Evolutionary conservation across 2,888 invertebrate species (phyloP).

Genomic region (Bombyx huttoni): DNA sequence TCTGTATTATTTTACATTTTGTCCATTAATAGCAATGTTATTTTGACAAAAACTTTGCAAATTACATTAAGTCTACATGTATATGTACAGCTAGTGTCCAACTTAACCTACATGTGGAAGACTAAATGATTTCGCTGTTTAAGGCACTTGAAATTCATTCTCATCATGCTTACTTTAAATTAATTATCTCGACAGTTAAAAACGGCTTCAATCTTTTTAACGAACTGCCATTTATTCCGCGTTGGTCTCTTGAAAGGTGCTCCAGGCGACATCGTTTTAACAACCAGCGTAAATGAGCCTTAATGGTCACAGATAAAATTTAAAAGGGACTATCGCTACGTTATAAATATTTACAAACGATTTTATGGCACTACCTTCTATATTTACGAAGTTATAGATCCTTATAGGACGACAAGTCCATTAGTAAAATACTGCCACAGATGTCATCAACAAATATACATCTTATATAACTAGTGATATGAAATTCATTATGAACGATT

Average conservation of each 20-base stretch:
- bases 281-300: neutral
- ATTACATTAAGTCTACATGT: neutral
- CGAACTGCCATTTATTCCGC: too few species aligned
- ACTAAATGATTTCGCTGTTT: constrained; percentile 63
- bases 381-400: neutral
- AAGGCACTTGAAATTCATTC: constrained; percentile 53
- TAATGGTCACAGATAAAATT: neutral
- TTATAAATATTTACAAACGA: neutral
- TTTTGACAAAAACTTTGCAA: too few species aligned
- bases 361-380: neutral
- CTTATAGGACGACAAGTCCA: constrained; percentile 24
- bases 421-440: constrained; percentile 66
- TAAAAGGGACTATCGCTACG: neutral
- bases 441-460: constrained; percentile 39
- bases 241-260: neutral
- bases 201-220: too few species aligned
- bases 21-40: too few species aligned
- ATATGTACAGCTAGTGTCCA: too few species aligned
- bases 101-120: constrained; percentile 33
- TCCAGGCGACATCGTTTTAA: neutral
- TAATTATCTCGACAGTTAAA: neutral
- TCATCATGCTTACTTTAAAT: constrained; percentile 8
- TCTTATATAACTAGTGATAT: constrained; percentile 2
- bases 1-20: too few species aligned
- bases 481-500: constrained; percentile 1